These are phyloP conservation scores for Pogonomyrmex californicus DNA, from an alignment of 1,140 invertebrate species.

Conservation along the genomic window DNA sequence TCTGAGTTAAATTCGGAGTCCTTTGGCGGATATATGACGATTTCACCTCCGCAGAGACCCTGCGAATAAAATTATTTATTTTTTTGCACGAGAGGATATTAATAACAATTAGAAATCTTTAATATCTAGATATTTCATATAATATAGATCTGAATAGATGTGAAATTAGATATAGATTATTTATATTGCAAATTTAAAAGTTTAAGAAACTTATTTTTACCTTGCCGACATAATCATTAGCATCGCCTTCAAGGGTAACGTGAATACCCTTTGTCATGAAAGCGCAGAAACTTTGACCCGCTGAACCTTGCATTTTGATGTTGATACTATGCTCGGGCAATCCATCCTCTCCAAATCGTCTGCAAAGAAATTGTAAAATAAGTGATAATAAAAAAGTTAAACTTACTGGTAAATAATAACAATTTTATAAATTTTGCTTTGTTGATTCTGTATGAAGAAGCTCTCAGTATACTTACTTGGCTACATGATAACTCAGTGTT, in stretches of 20 bases:
- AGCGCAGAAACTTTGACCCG: constrained; percentile 99
- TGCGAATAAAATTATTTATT: constrained; percentile 62
- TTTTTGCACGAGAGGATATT: constrained; percentile 19
- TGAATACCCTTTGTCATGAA: constrained; percentile 97
- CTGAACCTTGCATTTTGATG: constrained; percentile 96
- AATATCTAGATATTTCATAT: neutral
- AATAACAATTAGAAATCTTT: constrained; percentile 24
- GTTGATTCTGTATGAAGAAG: neutral
- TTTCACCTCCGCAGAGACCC: constrained; percentile 97
- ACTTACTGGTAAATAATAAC: neutral
- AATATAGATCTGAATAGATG: neutral
- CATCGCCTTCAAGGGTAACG: constrained; percentile 97
- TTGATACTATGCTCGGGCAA: constrained; percentile 95
- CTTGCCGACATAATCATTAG: constrained; percentile 99
- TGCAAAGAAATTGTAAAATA: constrained; percentile 83
- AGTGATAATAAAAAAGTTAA: neutral
- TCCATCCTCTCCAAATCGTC: constrained; percentile 96
- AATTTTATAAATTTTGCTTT: neutral
- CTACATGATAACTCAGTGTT: constrained; percentile 97
- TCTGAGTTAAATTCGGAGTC: constrained; percentile 94
- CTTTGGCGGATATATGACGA: constrained; percentile 97
- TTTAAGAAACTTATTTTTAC: constrained; percentile 61
- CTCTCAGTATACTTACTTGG: constrained; percentile 89
- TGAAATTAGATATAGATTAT: neutral
- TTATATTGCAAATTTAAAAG: neutral